These are phyloP conservation scores for Syngnathus acus DNA, from an alignment of 2,797 vertebrate species.

Conservation along the genomic window DNA sequence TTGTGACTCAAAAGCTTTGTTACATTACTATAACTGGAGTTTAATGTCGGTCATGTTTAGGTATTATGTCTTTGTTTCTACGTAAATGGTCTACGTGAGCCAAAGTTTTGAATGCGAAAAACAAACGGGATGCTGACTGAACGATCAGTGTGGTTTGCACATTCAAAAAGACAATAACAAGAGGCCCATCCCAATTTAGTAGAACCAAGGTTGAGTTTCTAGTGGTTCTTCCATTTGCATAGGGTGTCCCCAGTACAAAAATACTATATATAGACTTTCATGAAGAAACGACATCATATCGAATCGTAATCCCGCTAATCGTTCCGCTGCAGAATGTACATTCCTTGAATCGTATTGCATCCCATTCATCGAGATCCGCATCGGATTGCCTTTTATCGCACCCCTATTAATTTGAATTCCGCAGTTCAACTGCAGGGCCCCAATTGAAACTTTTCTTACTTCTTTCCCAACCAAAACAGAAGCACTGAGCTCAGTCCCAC, in stretches of 20 bases:
- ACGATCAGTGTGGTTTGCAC: conserved; percentile 63
- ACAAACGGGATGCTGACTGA: conserved; percentile 36
- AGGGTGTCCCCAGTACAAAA: conserved; percentile 41
- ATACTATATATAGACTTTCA: conserved; percentile 1
- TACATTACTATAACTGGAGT: background rate
- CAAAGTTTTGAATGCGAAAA: conserved; percentile 58
- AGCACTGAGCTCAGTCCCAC: background rate
- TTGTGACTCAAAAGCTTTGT: background rate
- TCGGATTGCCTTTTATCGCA: too few relatives aligned
- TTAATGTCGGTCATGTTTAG: background rate
- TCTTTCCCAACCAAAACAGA: background rate
- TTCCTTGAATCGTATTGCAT: too few relatives aligned
- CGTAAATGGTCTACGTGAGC: conserved; percentile 53
- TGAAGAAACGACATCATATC: too few relatives aligned
- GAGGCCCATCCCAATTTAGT: conserved; percentile 46
- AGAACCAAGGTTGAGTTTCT: conserved; percentile 30
- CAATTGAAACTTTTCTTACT: background rate
- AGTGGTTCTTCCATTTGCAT: conserved; percentile 15
- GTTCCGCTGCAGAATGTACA: too few relatives aligned
- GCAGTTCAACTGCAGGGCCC: background rate
- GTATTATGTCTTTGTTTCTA: conserved; percentile 25
- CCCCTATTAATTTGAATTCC: too few relatives aligned
- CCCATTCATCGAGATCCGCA: too few relatives aligned
- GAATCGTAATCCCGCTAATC: too few relatives aligned
- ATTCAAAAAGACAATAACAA: conserved; percentile 23